These are phyloP conservation scores for Rhaphigaster nebulosa DNA, from an alignment of 2,888 invertebrate genomes.

Conservation along the genomic window DNA sequence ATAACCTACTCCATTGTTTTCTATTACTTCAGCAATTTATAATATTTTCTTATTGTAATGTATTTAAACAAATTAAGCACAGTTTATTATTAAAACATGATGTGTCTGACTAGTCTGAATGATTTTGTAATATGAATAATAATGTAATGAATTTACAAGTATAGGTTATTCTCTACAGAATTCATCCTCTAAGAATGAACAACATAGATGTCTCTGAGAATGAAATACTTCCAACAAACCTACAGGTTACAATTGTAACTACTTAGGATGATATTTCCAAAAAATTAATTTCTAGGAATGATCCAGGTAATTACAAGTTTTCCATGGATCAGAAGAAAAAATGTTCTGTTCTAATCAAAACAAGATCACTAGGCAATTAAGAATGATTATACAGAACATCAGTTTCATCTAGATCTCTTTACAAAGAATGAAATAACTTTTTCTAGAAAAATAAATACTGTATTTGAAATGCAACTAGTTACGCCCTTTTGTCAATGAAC, in stretches of 20 bases:
- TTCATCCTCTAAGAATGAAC: background rate
- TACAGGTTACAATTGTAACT: background rate
- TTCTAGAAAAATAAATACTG: background rate
- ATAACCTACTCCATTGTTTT: background rate
- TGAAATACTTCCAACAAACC: background rate
- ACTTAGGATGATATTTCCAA: background rate
- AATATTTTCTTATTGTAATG: background rate
- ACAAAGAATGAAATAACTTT: background rate
- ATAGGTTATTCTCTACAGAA: background rate
- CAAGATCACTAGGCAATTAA: background rate
- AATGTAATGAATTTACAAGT: background rate
- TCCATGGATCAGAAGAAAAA: background rate
- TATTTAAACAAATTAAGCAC: background rate
- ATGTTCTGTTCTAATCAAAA: background rate
- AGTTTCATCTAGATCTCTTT: background rate
- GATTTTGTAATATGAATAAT: background rate
- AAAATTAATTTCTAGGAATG: background rate
- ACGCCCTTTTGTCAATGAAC: background rate
- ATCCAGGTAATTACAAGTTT: background rate
- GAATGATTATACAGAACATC: background rate
- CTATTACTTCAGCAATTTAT: background rate
- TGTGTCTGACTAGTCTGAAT: background rate
- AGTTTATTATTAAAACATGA: background rate
- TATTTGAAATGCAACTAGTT: background rate
- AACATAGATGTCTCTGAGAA: background rate